These are phyloP conservation scores for Drosophila setosimentum DNA, from an alignment of 2,888 invertebrate genomes.

Conservation along the genomic window DNA sequence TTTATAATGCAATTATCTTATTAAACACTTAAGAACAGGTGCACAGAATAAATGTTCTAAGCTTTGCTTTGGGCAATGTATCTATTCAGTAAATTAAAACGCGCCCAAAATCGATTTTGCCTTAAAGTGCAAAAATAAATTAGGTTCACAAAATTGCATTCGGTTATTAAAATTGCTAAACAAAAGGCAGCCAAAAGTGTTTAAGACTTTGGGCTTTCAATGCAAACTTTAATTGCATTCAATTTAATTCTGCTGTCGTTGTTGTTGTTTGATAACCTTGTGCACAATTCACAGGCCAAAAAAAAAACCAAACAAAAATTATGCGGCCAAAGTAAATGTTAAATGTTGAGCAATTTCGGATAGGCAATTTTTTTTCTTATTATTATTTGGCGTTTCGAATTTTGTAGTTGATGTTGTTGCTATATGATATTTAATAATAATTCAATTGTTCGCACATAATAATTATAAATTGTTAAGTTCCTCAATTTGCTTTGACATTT, in stretches of 20 bases:
- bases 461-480: conserved; percentile 38
- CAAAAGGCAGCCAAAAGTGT: conserved; percentile 57
- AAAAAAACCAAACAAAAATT: conserved; percentile 46
- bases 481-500: conserved; percentile 63
- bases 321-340: conserved; percentile 75
- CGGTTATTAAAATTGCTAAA: conserved; percentile 71
- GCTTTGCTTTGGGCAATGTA: conserved; percentile 14
- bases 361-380: conserved; percentile 43
- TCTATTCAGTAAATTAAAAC: conserved; percentile 14
- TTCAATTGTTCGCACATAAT: conserved; percentile 28
- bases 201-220: conserved; percentile 64
- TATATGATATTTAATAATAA: conserved; percentile 34
- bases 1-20: conserved; percentile 30
- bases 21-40: conserved; percentile 22
- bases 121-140: conserved; percentile 43
- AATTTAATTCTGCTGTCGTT: conserved; percentile 56
- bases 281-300: conserved; percentile 74
- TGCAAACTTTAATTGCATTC: conserved; percentile 81
- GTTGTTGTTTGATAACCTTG: conserved; percentile 74
- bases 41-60: conserved; percentile 5
- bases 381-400: conserved; percentile 27
- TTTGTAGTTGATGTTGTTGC: conserved; percentile 22
- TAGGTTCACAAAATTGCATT: conserved; percentile 65
- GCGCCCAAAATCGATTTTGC: conserved; percentile 25
- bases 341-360: conserved; percentile 72